Percentiles rank a stretch among this genome's conserved stretches.
These are phyloP conservation scores for Stigmatopora nigra DNA, from an alignment of 2,113 vertebrate species.

Conservation along the genomic window DNA sequence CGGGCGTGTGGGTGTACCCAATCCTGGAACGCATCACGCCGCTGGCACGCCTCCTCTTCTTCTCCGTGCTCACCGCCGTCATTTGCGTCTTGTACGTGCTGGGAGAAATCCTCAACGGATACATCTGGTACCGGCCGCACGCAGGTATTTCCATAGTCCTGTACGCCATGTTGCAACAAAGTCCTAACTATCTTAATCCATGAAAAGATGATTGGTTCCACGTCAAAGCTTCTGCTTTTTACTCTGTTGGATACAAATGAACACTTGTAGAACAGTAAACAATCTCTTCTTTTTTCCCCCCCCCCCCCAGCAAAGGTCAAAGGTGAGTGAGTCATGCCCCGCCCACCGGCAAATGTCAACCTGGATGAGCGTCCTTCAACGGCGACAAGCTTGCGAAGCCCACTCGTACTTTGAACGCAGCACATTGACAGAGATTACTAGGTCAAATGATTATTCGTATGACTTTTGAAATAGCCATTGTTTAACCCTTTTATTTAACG, in stretches of 20 bases:
- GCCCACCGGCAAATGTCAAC: constrained; percentile 7
- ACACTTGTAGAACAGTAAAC: no score
- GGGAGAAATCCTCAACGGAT: constrained; percentile 90
- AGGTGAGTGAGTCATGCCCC: constrained; percentile 48
- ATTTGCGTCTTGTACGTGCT: constrained; percentile 83
- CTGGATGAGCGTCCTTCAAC: constrained; percentile 9
- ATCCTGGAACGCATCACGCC: constrained; percentile 83
- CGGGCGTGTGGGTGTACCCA: constrained; percentile 94
- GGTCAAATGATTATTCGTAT: no score
- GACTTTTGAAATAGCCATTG: no score
- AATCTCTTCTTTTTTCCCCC: background rate
- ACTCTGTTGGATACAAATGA: no score
- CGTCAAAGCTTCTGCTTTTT: no score
- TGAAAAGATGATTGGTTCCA: no score
- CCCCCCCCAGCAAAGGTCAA: constrained; percentile 53
- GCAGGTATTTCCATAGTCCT: constrained; percentile 19
- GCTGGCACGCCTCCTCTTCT: constrained; percentile 79
- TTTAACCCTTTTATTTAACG: no score
- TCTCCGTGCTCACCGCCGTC: constrained; percentile 69
- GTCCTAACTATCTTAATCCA: no score
- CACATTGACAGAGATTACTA: background rate
- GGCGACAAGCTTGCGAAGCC: background rate
- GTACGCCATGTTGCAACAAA: no score
- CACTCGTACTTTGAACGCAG: background rate
- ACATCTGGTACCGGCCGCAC: constrained; percentile 89